Conservation (phyloP, 2,797 vertebrate genomes). For the Nasua narica region DNA sequence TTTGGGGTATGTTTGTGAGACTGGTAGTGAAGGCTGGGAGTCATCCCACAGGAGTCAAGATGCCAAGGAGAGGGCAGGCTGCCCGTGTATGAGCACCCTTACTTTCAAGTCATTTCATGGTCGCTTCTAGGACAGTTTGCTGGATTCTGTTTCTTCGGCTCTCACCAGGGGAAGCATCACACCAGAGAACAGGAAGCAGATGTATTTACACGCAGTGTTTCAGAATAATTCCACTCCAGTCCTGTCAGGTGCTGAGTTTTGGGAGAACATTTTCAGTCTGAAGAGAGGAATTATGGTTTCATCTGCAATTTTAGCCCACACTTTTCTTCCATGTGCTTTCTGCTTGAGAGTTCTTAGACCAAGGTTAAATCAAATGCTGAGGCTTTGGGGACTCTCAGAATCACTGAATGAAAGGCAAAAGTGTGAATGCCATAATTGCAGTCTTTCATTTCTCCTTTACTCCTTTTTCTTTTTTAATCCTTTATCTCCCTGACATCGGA, state of each 20-base stretch:
- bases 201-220: neutral
- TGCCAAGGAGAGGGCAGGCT: neutral
- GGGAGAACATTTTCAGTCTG: slow-evolving; percentile 4
- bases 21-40: neutral
- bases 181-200: neutral
- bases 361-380: neutral
- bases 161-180: neutral
- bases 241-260: slow-evolving; percentile 8
- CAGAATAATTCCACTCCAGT: slow-evolving; percentile 14
- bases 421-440: neutral
- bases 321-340: slow-evolving; percentile 50
- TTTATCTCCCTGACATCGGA: neutral
- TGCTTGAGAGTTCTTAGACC: slow-evolving; percentile 7
- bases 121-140: neutral
- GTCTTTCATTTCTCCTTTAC: neutral
- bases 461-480: slow-evolving; percentile 23
- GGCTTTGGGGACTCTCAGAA: neutral
- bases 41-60: neutral
- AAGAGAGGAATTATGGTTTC: slow-evolving; percentile 36
- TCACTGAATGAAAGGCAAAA: neutral
- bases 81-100: rapidly evolving
- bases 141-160: neutral
- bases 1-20: neutral
- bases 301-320: neutral
- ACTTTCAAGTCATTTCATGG: neutral